A percentile compares a stretch with the other conserved stretches of the same genome.
Evolutionary conservation across 2,797 vertebrate genomes (phyloP).

Genomic region (Centropyge bicolor): DNA sequence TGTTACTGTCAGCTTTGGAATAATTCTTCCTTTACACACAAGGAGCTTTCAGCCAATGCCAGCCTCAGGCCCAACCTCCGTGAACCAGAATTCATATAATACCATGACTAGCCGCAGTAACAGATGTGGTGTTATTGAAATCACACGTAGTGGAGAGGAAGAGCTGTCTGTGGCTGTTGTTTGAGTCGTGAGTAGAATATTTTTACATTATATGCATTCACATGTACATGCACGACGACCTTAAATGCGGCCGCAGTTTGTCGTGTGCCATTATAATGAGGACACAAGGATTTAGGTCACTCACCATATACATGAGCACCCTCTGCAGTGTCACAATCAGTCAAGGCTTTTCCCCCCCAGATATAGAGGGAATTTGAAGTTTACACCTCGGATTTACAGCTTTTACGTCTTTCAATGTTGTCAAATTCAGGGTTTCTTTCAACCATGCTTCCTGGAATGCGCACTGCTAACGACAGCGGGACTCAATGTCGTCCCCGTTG

Average conservation of each 20-base stretch:
- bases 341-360: slow-evolving; percentile 21
- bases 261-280: slow-evolving; percentile 42
- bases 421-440: slow-evolving; percentile 12
- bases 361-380: slow-evolving; percentile 8
- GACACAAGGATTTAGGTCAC: slow-evolving; percentile 57
- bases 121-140: slow-evolving; percentile 68
- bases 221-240: background rate
- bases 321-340: slow-evolving; percentile 15
- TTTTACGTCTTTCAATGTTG: slow-evolving; percentile 10
- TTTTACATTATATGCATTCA: background rate
- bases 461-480: slow-evolving; percentile 16
- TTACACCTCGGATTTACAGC: slow-evolving; percentile 38
- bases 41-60: slow-evolving; percentile 73
- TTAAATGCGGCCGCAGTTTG: slow-evolving; percentile 32
- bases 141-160: slow-evolving; percentile 37
- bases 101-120: slow-evolving; percentile 56
- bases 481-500: slow-evolving; percentile 28
- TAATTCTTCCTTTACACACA: slow-evolving; percentile 71
- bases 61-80: slow-evolving; percentile 53
- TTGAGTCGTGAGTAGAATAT: background rate
- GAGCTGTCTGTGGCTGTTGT: slow-evolving; percentile 7
- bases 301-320: slow-evolving; percentile 29
- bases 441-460: background rate
- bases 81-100: slow-evolving; percentile 66
- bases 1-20: slow-evolving; percentile 73